Conservation (phyloP, 2,888 invertebrate species). For the Globia sparganii region DNA sequence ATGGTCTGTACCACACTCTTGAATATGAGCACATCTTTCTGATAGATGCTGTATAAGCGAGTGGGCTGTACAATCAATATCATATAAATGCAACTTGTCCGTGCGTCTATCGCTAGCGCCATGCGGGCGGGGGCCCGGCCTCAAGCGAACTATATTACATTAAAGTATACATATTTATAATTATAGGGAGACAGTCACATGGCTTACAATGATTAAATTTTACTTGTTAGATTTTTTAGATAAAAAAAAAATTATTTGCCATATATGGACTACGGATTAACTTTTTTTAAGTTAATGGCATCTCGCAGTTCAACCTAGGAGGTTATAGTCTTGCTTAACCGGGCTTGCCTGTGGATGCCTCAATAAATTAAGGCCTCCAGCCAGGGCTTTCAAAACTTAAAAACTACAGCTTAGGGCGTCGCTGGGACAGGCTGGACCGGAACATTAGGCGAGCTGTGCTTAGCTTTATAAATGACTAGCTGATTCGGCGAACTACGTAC, state of each 20-base stretch:
- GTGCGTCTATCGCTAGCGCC: not conserved
- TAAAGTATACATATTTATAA: not conserved
- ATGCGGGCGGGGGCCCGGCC: constrained; percentile 4
- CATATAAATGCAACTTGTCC: not conserved
- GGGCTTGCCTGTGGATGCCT: too few species aligned
- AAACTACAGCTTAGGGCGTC: too few species aligned
- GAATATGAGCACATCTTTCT: not conserved
- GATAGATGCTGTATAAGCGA: not conserved
- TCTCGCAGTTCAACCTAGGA: too few species aligned
- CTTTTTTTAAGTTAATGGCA: too few species aligned
- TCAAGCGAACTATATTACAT: constrained; percentile 22
- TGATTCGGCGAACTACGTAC: too few species aligned
- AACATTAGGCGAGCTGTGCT: not conserved
- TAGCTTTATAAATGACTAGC: not conserved
- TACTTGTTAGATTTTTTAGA: not conserved
- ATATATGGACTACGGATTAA: not conserved
- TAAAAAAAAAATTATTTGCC: not conserved
- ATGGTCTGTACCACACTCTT: not conserved
- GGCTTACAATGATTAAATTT: not conserved
- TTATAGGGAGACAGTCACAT: constrained; percentile 4
- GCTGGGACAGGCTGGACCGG: too few species aligned
- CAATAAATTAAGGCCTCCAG: too few species aligned
- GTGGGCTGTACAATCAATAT: not conserved
- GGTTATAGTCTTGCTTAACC: too few species aligned
- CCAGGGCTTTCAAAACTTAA: too few species aligned